Evolutionary conservation across 2,888 invertebrate genomes (phyloP).

Genomic region (Lysandra coridon): DNA sequence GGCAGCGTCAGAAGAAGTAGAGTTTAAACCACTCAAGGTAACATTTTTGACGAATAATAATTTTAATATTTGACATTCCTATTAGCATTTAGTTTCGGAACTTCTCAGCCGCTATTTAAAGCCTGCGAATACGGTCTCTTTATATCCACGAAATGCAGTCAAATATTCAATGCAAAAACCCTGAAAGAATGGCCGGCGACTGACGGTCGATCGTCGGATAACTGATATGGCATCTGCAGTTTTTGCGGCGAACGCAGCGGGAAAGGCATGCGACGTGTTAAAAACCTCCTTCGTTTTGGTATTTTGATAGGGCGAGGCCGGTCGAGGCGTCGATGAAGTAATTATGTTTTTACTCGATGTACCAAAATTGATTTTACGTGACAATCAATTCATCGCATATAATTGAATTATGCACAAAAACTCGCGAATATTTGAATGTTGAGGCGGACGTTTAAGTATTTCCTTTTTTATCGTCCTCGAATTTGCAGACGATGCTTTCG

Average conservation of each 20-base stretch:
- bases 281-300: constrained; percentile 29
- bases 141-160: constrained; percentile 5
- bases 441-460: constrained; percentile 16
- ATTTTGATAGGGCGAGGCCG: constrained; percentile 37
- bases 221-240: constrained; percentile 29
- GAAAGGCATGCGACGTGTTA: constrained; percentile 28
- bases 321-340: constrained; percentile 34
- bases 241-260: constrained; percentile 13
- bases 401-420: constrained; percentile 29
- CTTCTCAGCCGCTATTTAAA: background rate
- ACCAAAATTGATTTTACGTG: constrained; percentile 30
- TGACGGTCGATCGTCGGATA: constrained; percentile 22
- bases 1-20: background rate
- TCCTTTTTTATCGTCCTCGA: background rate
- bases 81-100: background rate
- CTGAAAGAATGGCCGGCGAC: constrained; percentile 4
- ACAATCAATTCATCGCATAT: constrained; percentile 30
- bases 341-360: constrained; percentile 32
- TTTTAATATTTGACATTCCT: background rate
- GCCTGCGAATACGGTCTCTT: background rate
- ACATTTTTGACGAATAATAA: background rate
- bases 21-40: background rate
- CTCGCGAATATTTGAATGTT: constrained; percentile 14
- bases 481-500: background rate
- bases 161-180: constrained; percentile 13